Evolutionary conservation across 2,797 vertebrate genomes (phyloP), one percentile per base, ranked within the genome.

Genomic region (Apodemus agrarius): DNA sequence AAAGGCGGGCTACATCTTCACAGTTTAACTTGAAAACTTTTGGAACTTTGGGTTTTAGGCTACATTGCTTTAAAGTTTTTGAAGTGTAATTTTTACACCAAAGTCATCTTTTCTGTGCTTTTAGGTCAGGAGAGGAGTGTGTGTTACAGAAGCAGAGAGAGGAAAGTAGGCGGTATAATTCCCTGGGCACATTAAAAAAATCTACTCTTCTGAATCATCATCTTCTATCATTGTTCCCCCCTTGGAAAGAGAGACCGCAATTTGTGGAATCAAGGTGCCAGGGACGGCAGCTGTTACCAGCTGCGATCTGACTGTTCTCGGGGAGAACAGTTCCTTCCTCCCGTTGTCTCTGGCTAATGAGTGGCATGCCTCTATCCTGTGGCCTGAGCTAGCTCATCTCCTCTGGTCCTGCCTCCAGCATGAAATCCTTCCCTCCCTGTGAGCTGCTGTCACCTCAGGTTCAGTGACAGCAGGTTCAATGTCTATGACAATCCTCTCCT

Each of bases 41-140:
- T 63, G 43, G 85, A 96, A 96, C 52, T 12, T 17, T 92, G 78
- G 26, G 59, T 75, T 94, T 91, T 89, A 83, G 31, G 91, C 74
- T 63, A 16, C 21, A 1, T 46, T 26, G 26, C 67, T 78, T 78
- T 43, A 65, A 72, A 94, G 54, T n/a, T 46, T 13, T 0, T 78
- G 19, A 63, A 29, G 17, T 69, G 72, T 81, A 37, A 91, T 89
- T 61, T 93, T 82, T 72, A 40, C 57, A 67, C 21, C 43, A 43
- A 93, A 94, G 84, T 46, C 6, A 0, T 75, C 26, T 80, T 88
- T 52, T 43, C 21, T 76, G 2, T 69, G 52, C 24, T 82, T 26
- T 69, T 13, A 31, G 4, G 13, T 75, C 46, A 85, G 49, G 4
- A 61, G 52, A 74, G 49, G 13, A 22, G 59, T 67, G 29, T 1